These are phyloP conservation scores for Daboia siamensis DNA, from an alignment of 2,113 vertebrate species.

Conservation along the genomic window DNA sequence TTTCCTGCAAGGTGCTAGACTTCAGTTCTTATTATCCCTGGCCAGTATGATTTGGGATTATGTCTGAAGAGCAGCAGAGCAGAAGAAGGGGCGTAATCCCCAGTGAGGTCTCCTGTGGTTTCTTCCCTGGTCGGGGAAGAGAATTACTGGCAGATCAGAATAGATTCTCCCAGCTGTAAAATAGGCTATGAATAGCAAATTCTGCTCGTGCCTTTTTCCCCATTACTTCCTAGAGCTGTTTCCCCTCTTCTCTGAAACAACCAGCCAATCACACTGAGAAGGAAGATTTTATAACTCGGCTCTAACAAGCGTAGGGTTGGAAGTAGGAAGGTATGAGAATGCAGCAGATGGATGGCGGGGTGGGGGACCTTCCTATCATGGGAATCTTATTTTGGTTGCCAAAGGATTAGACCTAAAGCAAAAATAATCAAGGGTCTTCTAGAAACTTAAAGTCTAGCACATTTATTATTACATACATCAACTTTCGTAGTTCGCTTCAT, in stretches of 20 bases:
- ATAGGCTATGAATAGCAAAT: neutral
- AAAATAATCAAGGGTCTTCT: neutral
- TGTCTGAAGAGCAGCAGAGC: neutral
- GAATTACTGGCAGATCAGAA: neutral
- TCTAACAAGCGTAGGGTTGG: neutral
- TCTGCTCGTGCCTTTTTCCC: neutral
- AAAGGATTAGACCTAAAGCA: neutral
- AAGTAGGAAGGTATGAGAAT: neutral
- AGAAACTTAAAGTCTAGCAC: neutral
- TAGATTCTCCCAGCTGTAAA: neutral
- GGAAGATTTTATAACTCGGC: neutral
- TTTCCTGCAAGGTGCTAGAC: neutral
- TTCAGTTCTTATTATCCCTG: neutral
- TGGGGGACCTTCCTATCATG: neutral
- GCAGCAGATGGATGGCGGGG: no score
- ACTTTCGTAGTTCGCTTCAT: neutral
- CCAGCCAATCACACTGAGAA: neutral
- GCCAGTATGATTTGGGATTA: neutral
- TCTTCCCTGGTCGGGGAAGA: neutral
- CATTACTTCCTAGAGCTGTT: neutral
- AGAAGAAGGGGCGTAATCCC: neutral
- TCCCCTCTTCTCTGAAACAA: neutral
- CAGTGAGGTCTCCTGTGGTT: neutral
- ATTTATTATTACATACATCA: neutral
- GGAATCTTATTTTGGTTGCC: neutral